Evolutionary conservation across 2,797 vertebrate species (phyloP).

Genomic region (Hafferia zeledoni): DNA sequence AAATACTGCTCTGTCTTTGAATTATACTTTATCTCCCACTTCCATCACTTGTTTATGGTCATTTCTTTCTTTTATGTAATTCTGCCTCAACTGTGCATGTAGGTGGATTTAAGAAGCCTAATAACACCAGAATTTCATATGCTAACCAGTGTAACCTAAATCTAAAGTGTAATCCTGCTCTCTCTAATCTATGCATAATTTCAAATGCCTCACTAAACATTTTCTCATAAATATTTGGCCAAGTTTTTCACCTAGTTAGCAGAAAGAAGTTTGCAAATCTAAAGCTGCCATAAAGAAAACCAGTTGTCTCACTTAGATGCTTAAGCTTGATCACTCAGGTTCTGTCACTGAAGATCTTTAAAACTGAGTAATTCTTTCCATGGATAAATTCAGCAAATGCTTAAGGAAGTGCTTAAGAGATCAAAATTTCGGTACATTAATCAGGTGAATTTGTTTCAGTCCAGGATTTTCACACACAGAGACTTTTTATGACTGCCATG

Average conservation of each 20-base stretch:
- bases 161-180: background rate
- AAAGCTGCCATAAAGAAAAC: background rate
- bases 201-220: background rate
- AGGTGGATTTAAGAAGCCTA: background rate
- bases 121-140: background rate
- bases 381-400: background rate
- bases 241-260: background rate
- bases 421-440: background rate
- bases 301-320: background rate
- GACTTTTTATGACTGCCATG: background rate
- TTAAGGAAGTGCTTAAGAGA: background rate
- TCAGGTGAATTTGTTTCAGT: background rate
- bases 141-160: background rate
- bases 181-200: background rate
- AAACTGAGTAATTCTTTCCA: background rate
- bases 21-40: background rate
- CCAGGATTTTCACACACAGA: background rate
- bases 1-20: background rate
- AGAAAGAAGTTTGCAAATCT: background rate
- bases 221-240: background rate
- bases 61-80: background rate
- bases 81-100: background rate
- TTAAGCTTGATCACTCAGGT: background rate
- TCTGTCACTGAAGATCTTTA: background rate
- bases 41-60: background rate